Conservation (phyloP, 1,140 invertebrate species). For the Zaprionus inermis region DNA sequence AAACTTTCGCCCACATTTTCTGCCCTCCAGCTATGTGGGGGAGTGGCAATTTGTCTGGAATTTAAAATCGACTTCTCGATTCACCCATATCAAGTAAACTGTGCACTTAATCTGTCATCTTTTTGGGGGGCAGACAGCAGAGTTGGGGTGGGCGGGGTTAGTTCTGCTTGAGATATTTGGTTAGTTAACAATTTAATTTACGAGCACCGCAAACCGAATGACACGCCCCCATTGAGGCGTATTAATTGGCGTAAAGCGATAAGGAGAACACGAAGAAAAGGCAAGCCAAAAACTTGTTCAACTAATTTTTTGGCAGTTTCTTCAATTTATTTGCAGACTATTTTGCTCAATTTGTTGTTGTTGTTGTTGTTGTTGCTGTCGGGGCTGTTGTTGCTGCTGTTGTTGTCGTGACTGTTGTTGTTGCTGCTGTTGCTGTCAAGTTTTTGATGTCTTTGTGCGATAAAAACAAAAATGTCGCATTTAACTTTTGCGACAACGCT, state of each 20-base stretch:
- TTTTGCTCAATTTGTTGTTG: slow-evolving; percentile 10
- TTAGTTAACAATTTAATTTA: slow-evolving; percentile 66
- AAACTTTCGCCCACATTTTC: slow-evolving; percentile 13
- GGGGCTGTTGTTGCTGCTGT: background rate
- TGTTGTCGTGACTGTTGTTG: slow-evolving; percentile 29
- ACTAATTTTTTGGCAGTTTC: slow-evolving; percentile 47
- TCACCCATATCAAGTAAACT: slow-evolving; percentile 58
- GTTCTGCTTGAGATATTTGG: slow-evolving; percentile 29
- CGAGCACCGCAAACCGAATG: background rate
- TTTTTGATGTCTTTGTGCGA: slow-evolving; percentile 51
- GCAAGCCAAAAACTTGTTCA: slow-evolving; percentile 21
- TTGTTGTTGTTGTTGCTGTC: slow-evolving; percentile 5
- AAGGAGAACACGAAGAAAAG: background rate
- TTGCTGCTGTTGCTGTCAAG: slow-evolving; percentile 57
- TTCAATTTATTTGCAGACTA: slow-evolving; percentile 35
- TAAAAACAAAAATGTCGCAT: slow-evolving; percentile 48
- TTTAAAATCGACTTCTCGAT: slow-evolving; percentile 22
- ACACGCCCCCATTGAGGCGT: slow-evolving; percentile 50
- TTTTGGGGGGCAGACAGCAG: slow-evolving; percentile 16
- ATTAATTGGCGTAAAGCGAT: slow-evolving; percentile 56
- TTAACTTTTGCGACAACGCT: slow-evolving; percentile 48
- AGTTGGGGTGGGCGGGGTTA: slow-evolving; percentile 5
- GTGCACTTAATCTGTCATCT: slow-evolving; percentile 51
- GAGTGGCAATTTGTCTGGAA: slow-evolving; percentile 19
- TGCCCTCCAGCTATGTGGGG: background rate